Evolutionary conservation across 2,888 invertebrate species (phyloP), one percentile per base, ranked within the genome.

Genomic region (Pharmacophagus antenor): DNA sequence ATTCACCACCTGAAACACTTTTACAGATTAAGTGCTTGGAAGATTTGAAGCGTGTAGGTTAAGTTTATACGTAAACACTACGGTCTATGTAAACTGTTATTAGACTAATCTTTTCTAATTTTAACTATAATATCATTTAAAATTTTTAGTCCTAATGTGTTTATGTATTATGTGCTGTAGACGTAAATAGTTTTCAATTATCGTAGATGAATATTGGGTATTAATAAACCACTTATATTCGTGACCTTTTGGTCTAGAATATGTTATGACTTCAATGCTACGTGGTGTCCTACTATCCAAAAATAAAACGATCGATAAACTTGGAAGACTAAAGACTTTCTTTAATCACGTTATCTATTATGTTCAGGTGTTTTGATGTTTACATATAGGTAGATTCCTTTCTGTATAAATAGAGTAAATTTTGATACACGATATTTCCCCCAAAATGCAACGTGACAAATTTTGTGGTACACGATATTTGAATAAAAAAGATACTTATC

Each of bases 291-390:
- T 62, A 58, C 65, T 64, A 65, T 68, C 70, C 67, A 47, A 71
- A 67, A 71, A 72, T 72, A 71, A 64, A 64, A 48, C 41, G 64
- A 72, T 70, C 72, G 65, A 72, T 72, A 70, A 31, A 52, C 56
- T 56, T 56, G 52, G 47, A 61, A 60, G 51, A 60, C 55, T 17
- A 49, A 42, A 55, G 37, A 23, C 15, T 46, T 37, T 27, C 22
- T 31, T 59, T 56, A 31, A 55, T 59, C 18, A 22, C 22, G 27
- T 55, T 50, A 23, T 55, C 8, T 55, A 21, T 49, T 44, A 27
- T 41, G 21, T 56, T 47, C 7, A 44, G 37, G 20, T 22, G 23
- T 51, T 42, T 37, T n/a, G n/a, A n/a, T n/a, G n/a, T n/a, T n/a
- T n/a, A n/a, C n/a, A n/a, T n/a, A n/a, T n/a, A n/a, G n/a, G n/a